phyloP scores from a whole-genome alignment of 2,888 invertebrate species.

The Germaria angustata region DNA sequence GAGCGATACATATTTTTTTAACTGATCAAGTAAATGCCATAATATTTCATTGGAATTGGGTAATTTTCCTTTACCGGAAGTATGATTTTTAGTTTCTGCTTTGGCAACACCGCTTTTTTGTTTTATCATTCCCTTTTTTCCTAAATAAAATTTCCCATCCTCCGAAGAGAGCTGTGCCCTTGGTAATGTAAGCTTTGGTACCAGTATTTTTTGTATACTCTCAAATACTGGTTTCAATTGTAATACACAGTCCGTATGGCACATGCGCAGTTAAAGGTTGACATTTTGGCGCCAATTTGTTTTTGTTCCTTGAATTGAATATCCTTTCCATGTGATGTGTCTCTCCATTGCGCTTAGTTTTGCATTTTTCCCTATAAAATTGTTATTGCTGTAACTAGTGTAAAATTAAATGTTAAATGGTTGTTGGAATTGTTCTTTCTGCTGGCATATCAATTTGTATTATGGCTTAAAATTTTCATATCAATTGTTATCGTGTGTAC shows the following conservation, averaged over 20 bases:
- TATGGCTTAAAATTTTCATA: conserved; percentile 28
- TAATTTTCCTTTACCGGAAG: too few relatives aligned
- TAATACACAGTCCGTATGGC: not conserved
- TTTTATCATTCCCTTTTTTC: not conserved
- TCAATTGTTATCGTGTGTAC: conserved; percentile 45
- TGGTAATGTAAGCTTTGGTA: conserved; percentile 24
- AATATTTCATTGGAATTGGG: too few relatives aligned
- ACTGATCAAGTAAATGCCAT: too few relatives aligned
- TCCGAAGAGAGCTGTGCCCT: not conserved
- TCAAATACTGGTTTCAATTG: conserved; percentile 55
- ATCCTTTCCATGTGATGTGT: not conserved
- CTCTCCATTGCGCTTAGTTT: conserved; percentile 31
- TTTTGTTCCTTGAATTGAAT: conserved; percentile 29
- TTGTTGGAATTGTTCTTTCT: not conserved
- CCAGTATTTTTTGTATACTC: conserved; percentile 38
- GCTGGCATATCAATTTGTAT: not conserved
- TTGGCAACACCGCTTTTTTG: too few relatives aligned
- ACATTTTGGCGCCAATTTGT: conserved; percentile 61
- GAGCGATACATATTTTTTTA: too few relatives aligned
- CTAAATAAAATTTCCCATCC: not conserved
- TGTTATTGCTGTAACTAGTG: conserved; percentile 15
- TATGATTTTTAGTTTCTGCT: too few relatives aligned
- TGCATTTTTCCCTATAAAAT: conserved; percentile 6
- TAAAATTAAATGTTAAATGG: conserved; percentile 17
- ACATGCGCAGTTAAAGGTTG: conserved; percentile 23